phyloP scores from a whole-genome alignment of 2,888 invertebrate species.

The Agriopis aurantiaria region DNA sequence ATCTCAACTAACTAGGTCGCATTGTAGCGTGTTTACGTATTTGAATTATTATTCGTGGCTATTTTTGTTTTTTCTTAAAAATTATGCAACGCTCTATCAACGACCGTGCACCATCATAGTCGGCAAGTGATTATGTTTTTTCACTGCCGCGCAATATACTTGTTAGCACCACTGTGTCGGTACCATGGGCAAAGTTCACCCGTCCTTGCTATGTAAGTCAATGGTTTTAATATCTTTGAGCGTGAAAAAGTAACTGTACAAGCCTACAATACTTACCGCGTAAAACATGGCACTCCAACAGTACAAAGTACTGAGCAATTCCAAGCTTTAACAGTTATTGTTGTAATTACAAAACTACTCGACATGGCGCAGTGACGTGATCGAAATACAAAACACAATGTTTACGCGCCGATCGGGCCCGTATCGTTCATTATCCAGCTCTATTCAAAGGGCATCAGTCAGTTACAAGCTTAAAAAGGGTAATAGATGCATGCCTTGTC shows the following conservation, averaged over 20 bases:
- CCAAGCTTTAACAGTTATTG: constrained; percentile 45
- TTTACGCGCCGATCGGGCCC: constrained; percentile 41
- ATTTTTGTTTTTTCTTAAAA: no score
- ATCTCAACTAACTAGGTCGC: no score
- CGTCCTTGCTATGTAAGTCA: no score
- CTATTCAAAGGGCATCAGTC: constrained; percentile 70
- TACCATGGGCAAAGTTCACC: no score
- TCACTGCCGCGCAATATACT: no score
- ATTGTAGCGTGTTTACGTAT: no score
- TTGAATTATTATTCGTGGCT: no score
- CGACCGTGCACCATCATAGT: no score
- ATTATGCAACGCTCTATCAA: no score
- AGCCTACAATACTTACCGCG: not conserved
- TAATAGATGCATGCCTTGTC: constrained; percentile 84
- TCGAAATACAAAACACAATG: constrained; percentile 47
- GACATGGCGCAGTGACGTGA: constrained; percentile 43
- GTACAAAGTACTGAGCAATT: constrained; percentile 32
- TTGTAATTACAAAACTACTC: constrained; percentile 48
- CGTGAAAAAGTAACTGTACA: not conserved
- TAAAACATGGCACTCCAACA: constrained; percentile 12
- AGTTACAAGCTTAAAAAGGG: constrained; percentile 73
- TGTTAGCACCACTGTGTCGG: no score
- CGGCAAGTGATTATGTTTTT: no score
- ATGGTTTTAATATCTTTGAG: no score
- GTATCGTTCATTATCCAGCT: constrained; percentile 62